Base-by-base conservation (phyloP, 2,113 vertebrate species). In the Pterocles burchelli region DNA sequence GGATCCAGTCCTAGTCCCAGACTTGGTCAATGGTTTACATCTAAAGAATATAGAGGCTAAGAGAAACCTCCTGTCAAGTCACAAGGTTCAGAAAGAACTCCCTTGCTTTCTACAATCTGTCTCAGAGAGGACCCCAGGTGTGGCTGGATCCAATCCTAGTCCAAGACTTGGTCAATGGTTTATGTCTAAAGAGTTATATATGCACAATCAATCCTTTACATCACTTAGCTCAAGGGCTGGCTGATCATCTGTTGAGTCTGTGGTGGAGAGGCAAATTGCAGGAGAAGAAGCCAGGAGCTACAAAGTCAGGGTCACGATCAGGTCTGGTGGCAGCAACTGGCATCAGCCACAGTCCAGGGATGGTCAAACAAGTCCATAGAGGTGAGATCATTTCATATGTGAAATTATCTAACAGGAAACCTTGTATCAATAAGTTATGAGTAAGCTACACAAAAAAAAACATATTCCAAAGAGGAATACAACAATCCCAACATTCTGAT, bases 401-500 rank as follows among this genome's bases (percentile, higher is more conserved):
- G 31, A 73, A 68, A 34, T 41, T 28, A 34, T 55, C 24, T 54
- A 62, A 5, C 10, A 57, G 6, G 15, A 21, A 46, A 61, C 0
- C 5, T 45, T 2, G 0, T 36, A 19, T 38, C 33, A 63, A 16
- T 2, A 62, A 62, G 5, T 51, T 11, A 2, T 8, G 5, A 6
- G 3, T 49, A 17, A 58, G 2, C 63, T 45, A 21, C 3, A 46
- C 3, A 46, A 19, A 13, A 21, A 55, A 78, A 90, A 36, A 2
- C 3, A 2, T 10, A 34, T 34, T 72, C 20, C 19, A 33, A 63
- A 59, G 19, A 49, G 5, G 7, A 62, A 49, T 33, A 18, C 13
- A 41, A 3, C 7, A 41, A 43, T 3, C 5, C 9, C 2, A 43
- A 8, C 1, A 0, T 22, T 71, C 10, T 58, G 4, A 36, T n/a